phyloP scores from a whole-genome alignment of 2,888 invertebrate genomes.

The Xestia sexstrigata region DNA sequence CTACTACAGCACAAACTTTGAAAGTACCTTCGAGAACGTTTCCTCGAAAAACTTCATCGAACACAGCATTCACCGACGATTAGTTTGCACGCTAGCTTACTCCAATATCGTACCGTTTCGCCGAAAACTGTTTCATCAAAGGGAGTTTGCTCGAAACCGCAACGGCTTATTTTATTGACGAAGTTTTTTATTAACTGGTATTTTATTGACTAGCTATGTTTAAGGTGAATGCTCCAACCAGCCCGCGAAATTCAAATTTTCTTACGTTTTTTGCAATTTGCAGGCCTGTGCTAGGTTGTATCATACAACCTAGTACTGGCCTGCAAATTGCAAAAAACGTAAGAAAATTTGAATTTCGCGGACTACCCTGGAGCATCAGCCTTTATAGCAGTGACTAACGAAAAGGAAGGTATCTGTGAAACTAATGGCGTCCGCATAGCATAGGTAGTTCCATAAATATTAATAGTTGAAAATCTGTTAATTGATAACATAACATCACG shows the following conservation, averaged over 20 bases:
- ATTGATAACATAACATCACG: too few relatives aligned
- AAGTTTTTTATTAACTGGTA: slow-evolving; percentile 29
- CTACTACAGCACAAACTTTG: neutral
- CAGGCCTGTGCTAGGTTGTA: too few relatives aligned
- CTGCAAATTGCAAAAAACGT: too few relatives aligned
- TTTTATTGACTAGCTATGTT: slow-evolving; percentile 8
- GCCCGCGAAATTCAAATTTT: too few relatives aligned
- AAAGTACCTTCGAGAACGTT: neutral
- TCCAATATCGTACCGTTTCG: slow-evolving; percentile 35
- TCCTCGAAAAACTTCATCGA: slow-evolving; percentile 8
- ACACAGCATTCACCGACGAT: slow-evolving; percentile 8
- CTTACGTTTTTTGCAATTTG: too few relatives aligned
- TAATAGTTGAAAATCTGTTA: neutral
- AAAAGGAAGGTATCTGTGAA: neutral
- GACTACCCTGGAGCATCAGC: too few relatives aligned
- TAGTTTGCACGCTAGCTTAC: slow-evolving; percentile 43
- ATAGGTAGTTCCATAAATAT: neutral
- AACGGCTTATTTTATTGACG: slow-evolving; percentile 6
- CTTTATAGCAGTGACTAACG: neutral
- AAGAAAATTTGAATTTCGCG: too few relatives aligned
- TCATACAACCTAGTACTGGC: too few relatives aligned
- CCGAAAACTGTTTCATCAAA: slow-evolving; percentile 18
- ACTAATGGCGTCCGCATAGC: neutral
- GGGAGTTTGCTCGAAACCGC: neutral
- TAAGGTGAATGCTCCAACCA: too few relatives aligned